phyloP scores from a whole-genome alignment of 2,888 invertebrate genomes.

The Drosophila algonquin region DNA sequence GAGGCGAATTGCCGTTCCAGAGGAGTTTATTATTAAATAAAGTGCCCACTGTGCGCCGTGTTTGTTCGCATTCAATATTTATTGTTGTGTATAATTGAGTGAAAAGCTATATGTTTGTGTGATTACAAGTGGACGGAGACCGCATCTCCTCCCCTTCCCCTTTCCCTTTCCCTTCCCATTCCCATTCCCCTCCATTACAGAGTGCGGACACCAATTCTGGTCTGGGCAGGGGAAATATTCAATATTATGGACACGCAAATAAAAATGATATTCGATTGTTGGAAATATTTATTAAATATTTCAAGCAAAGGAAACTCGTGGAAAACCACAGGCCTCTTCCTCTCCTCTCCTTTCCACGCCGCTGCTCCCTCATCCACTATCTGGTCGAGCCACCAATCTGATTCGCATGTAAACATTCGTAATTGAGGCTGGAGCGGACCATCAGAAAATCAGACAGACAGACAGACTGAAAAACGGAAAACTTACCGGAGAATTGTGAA shows the following conservation, averaged over 20 bases:
- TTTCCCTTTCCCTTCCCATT: no score
- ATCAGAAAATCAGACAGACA: conserved; percentile 1
- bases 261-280: conserved; percentile 78
- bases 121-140: conserved; percentile 54
- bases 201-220: conserved; percentile 8
- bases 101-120: conserved; percentile 74
- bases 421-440: conserved; percentile 54
- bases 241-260: conserved; percentile 71
- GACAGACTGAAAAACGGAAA: conserved; percentile 10
- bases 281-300: conserved; percentile 45
- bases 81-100: conserved; percentile 79
- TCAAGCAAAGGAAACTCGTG: conserved; percentile 14
- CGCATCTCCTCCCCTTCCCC: no score
- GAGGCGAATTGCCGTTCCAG: conserved; percentile 9
- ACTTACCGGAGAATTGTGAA: conserved; percentile 56
- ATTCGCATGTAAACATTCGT: conserved; percentile 59
- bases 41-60: conserved; percentile 68
- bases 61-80: conserved; percentile 73
- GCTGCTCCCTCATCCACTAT: neutral
- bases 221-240: conserved; percentile 50
- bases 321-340: conserved; percentile 20
- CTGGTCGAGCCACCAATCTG: conserved; percentile 28
- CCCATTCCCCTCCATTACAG: neutral
- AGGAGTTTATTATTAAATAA: conserved; percentile 74
- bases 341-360: neutral